Conservation (phyloP, 1,140 invertebrate genomes). For the Leucophenga varia region DNA sequence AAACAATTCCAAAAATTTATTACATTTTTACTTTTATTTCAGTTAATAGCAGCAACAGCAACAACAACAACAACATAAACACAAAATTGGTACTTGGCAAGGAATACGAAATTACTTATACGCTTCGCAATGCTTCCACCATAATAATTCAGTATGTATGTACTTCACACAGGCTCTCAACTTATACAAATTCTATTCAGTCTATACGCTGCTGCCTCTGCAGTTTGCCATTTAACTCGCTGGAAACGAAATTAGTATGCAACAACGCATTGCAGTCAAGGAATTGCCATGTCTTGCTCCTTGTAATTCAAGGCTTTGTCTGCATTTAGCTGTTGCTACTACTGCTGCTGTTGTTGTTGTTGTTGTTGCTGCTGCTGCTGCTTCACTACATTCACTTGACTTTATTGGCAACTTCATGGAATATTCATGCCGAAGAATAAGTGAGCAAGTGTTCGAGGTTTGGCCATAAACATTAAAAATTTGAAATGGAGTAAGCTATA, state of each 20-base stretch:
- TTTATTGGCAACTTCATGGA: slow-evolving; percentile 15
- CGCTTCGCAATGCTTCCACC: too few relatives aligned
- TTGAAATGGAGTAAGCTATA: slow-evolving; percentile 2
- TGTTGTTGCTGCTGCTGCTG: too few relatives aligned
- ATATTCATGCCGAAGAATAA: slow-evolving; percentile 17
- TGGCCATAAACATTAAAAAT: slow-evolving; percentile 21
- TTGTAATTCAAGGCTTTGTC: too few relatives aligned
- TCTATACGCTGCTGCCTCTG: too few relatives aligned
- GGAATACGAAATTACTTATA: slow-evolving; percentile 10
- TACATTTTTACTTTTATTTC: slow-evolving; percentile 10
- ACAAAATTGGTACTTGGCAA: slow-evolving; percentile 18
- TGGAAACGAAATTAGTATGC: slow-evolving; percentile 49
- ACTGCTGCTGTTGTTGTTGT: background rate
- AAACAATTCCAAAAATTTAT: too few relatives aligned
- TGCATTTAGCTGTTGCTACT: background rate
- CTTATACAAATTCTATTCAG: too few relatives aligned
- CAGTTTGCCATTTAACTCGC: too few relatives aligned
- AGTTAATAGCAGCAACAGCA: slow-evolving; percentile 7
- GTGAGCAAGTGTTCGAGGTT: slow-evolving; percentile 29
- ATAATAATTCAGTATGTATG: too few relatives aligned
- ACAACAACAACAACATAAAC: background rate
- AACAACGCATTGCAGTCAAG: slow-evolving; percentile 30
- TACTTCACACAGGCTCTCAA: too few relatives aligned
- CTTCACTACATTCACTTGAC: slow-evolving; percentile 25
- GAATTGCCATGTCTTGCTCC: slow-evolving; percentile 11